These are phyloP conservation scores for Nemapogon koenigi DNA, from an alignment of 2,888 invertebrate genomes.

Conservation along the genomic window DNA sequence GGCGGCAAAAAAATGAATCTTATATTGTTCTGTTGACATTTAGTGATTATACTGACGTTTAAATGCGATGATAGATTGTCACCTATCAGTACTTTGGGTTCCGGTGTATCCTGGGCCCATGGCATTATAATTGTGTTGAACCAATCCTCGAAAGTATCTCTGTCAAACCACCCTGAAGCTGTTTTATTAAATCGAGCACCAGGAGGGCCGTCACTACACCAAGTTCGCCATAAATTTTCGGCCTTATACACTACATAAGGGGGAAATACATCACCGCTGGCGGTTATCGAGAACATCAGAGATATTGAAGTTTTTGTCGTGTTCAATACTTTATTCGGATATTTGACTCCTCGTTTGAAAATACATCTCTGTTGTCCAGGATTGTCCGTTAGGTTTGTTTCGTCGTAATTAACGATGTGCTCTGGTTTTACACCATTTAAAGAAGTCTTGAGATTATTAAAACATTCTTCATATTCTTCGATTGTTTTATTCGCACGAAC, in stretches of 20 bases:
- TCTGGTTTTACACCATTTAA: too few species aligned
- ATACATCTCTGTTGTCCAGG: constrained; percentile 18
- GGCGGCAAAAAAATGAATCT: constrained; percentile 3
- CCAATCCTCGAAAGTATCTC: constrained; percentile 26
- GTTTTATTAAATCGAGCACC: constrained; percentile 30
- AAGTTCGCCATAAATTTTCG: constrained; percentile 28
- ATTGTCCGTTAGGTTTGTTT: constrained; percentile 5
- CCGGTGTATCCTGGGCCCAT: too few species aligned
- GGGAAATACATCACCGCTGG: constrained; percentile 28
- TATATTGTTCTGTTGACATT: constrained; percentile 2
- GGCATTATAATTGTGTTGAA: constrained; percentile 19
- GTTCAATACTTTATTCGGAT: constrained; percentile 29
- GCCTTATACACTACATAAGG: constrained; percentile 39
- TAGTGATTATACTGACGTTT: constrained; percentile 1
- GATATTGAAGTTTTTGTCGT: constrained; percentile 27
- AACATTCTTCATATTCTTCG: too few species aligned
- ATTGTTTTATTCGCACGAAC: too few species aligned
- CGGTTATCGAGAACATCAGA: constrained; percentile 32
- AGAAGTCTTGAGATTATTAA: too few species aligned
- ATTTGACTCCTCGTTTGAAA: constrained; percentile 24
- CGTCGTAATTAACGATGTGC: constrained; percentile 6
- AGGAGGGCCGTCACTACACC: constrained; percentile 31
- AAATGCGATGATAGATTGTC: constrained; percentile 1
- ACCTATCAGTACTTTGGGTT: too few species aligned
- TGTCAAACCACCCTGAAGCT: constrained; percentile 32